Evolutionary conservation across 2,888 invertebrate species (phyloP), one percentile per base, ranked within the genome.

Genomic region (Drosophila subquinaria): DNA sequence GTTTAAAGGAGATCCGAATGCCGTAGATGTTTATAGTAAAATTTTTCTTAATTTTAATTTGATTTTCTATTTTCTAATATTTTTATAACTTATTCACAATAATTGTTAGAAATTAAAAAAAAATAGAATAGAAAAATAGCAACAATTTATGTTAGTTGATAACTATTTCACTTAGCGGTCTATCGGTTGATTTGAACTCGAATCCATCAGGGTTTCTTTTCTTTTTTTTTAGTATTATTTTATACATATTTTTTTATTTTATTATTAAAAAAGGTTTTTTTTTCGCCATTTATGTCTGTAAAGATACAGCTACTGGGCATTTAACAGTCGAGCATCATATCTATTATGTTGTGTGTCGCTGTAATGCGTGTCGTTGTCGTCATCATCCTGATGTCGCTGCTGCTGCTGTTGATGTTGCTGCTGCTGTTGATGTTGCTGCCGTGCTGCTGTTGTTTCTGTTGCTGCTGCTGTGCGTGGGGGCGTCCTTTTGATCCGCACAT

Each of bases 401-500:
- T 27, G 45, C 38, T 43, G 53, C 38, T 62, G 20, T 11, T 57
- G 45, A 45, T 55, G 47, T 6, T 36, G 51, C 17, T 52, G 33
- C 20, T 68, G 69, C 30, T 40, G 45, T n/a, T 59, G 47, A 38
- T 56, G 47, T 13, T 52, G 62, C 30, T 36, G 52, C 42, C 33
- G 42, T 42, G 55, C 79, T 68, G 69, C 30, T 40, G 45, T n/a
- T 63, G 42, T 8, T 33, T 40, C 11, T 59, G 47, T 33, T 56
- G 47, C 10, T 45, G 62, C 30, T 36, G 52, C 42, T 42, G 42
- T 42, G 55, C 79, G 85, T 76, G 84, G 84, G 88, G 89, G 86
- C 74, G 82, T 88, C 88, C 86, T 75, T 89, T 89, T 86, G 83
- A 86, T 86, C 90, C 86, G 83, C 79, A 81, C 76, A 81, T 84